Conservation (phyloP, 2,113 vertebrate species). For the Sphyrna mokarran region DNA sequence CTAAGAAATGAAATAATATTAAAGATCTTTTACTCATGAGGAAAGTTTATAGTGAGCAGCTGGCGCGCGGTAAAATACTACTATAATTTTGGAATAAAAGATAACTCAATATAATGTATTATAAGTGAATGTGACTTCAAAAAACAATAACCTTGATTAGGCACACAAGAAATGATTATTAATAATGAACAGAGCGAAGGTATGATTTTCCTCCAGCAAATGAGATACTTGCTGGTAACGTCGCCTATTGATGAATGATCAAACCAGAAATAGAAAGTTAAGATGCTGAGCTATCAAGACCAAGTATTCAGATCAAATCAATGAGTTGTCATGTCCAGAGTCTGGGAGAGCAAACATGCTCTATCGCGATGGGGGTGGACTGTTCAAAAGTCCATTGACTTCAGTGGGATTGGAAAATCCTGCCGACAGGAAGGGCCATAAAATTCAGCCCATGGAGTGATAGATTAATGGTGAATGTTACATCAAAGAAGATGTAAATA, state of each 20-base stretch:
- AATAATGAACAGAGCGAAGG: neutral
- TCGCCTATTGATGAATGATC: neutral
- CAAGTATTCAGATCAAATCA: neutral
- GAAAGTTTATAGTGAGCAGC: too few relatives aligned
- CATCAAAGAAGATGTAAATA: neutral
- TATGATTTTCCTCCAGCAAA: neutral
- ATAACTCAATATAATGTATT: neutral
- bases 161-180: neutral
- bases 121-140: neutral
- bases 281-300: neutral
- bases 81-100: neutral
- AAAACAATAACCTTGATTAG: neutral
- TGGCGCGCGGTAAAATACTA: neutral
- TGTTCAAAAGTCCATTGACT: too few relatives aligned
- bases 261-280: neutral
- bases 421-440: too few relatives aligned
- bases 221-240: neutral
- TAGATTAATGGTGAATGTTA: neutral
- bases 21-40: neutral
- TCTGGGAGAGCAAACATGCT: neutral
- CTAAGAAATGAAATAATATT: neutral
- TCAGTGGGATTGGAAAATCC: too few relatives aligned
- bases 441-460: neutral
- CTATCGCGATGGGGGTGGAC: too few relatives aligned
- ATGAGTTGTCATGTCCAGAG: neutral